phyloP scores from a whole-genome alignment of 2,797 vertebrate genomes.

The Amblyopsis hoosieri region DNA sequence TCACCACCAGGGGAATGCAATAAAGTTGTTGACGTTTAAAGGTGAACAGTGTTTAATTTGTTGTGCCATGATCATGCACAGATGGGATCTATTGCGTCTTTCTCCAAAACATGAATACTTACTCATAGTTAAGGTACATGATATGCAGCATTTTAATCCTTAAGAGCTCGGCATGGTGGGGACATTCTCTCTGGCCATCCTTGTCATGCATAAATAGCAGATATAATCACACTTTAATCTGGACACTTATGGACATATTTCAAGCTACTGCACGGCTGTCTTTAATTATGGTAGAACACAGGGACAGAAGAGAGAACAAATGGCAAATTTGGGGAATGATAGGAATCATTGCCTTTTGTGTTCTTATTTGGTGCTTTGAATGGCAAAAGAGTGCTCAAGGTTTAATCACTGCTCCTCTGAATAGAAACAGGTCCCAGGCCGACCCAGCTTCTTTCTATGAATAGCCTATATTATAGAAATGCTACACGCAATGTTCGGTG shows the following conservation, averaged over 20 bases:
- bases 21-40: conserved; percentile 41
- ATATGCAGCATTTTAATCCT: too few species aligned
- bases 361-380: conserved; percentile 68
- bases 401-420: conserved; percentile 78
- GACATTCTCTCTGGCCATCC: too few species aligned
- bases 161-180: too few species aligned
- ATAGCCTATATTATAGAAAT: conserved; percentile 77
- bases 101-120: too few species aligned
- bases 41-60: conserved; percentile 47
- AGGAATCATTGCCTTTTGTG: conserved; percentile 78
- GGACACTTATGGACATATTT: conserved; percentile 45
- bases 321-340: conserved; percentile 64
- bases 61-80: conserved; percentile 28
- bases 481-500: conserved; percentile 63
- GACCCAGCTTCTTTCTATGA: conserved; percentile 62
- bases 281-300: conserved; percentile 26
- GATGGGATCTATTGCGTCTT: neutral
- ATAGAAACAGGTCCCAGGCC: conserved; percentile 69
- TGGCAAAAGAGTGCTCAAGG: conserved; percentile 70
- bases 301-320: conserved; percentile 61
- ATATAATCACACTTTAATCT: conserved; percentile 64
- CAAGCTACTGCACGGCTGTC: too few species aligned
- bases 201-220: neutral
- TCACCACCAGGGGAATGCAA: conserved; percentile 45
- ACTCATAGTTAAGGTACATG: too few species aligned